Evolutionary conservation across 2,113 vertebrate species (phyloP), one percentile per base, ranked within the genome.

Genomic region (Macquaria ambigua): DNA sequence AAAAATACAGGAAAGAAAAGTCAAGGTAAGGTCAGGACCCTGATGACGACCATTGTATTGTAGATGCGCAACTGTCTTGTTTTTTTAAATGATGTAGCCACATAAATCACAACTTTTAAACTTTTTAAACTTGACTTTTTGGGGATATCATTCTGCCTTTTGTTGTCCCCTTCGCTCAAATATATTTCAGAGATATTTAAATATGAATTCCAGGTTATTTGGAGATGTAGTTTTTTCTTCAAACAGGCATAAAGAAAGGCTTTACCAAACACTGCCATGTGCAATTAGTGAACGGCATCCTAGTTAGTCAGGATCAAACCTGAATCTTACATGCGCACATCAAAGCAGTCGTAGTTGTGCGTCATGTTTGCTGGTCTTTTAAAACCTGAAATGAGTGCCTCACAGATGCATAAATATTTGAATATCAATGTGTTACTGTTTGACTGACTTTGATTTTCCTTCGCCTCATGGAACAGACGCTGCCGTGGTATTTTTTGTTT

Each of bases 391-490:
- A 88, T 74, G 62, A 55, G 73, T 3, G 63, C 48, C 46, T 55
- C 43, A 4, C 75, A 75, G 61, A 63, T 10, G 43, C 67, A 66
- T 74, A 70, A 91, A 85, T 89, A 89, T 83, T 82, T 73, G 55
- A 91, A 58, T 18, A 67, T 83, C 83, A 84, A 25, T 8, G 71
- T 78, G 53, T 68, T 75, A 23, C 63, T 79, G 73, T 87, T 66
- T 63, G 77, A 69, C 80, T 79, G 64, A 20, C 74, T 87, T 77
- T 87, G 75, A 90, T 79, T 88, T 80, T 21, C 8, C 8, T 53
- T 5, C 0, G 25, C 59, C 52, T 67, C 39, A 5, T 11, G 18
- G 78, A 86, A 34, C 70, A 72, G 63, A 69, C 15, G 20, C 52
- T 52, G 72, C 63, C 5, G 4, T 31, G 8, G 25, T 50, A 1